These are phyloP conservation scores for Nerophis ophidion DNA, from an alignment of 2,113 vertebrate genomes.

Conservation along the genomic window DNA sequence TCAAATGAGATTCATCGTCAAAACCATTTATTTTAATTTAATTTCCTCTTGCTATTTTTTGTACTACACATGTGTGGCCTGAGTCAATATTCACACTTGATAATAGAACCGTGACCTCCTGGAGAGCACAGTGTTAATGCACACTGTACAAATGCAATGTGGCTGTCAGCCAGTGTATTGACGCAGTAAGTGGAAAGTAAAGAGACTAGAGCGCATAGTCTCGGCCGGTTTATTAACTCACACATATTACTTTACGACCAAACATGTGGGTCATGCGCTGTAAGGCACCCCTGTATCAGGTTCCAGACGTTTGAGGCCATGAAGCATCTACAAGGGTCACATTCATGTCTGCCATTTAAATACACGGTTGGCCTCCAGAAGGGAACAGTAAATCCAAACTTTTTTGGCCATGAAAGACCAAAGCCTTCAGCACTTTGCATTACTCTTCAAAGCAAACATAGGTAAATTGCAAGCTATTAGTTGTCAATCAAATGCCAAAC, in stretches of 20 bases:
- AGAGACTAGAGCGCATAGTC: not conserved
- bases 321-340: constrained; percentile 8
- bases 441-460: not conserved
- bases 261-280: constrained; percentile 14
- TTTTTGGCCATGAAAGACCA: constrained; percentile 33
- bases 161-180: constrained; percentile 9
- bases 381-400: constrained; percentile 6
- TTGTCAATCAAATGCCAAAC: constrained; percentile 50
- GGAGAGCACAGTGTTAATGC: too few relatives aligned
- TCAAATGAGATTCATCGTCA: too few relatives aligned
- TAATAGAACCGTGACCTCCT: too few relatives aligned
- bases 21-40: too few relatives aligned
- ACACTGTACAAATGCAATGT: too few relatives aligned
- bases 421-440: constrained; percentile 20
- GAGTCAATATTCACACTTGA: too few relatives aligned
- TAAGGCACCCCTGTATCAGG: constrained; percentile 10
- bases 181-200: constrained; percentile 14
- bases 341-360: constrained; percentile 2
- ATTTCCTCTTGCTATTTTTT: too few relatives aligned
- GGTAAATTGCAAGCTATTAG: constrained; percentile 26
- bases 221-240: constrained; percentile 14
- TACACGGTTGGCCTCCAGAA: not conserved
- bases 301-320: constrained; percentile 22
- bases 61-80: too few relatives aligned
- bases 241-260: constrained; percentile 32